phyloP scores from a whole-genome alignment of 53 echinoderm and acorn worm species.

The Echinometra lucunter region DNA sequence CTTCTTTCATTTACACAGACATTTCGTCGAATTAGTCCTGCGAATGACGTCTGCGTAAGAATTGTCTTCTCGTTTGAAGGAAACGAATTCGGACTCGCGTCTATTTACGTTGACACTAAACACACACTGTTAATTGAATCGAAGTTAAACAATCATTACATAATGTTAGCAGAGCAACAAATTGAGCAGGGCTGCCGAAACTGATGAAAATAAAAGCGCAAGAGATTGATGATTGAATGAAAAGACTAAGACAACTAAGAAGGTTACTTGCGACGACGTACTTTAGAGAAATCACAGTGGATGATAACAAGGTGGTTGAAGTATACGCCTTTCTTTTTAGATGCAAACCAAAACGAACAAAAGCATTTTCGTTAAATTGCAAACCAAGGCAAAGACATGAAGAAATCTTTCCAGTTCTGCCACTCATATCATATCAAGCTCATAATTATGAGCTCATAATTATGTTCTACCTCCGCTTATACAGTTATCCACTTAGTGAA shows the following conservation, averaged over 20 bases:
- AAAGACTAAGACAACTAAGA: not conserved
- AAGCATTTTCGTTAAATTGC: too few relatives aligned
- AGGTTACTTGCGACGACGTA: too few relatives aligned
- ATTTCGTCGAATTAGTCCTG: not conserved
- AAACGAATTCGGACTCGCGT: not conserved
- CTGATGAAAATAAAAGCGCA: not conserved
- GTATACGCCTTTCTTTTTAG: not conserved
- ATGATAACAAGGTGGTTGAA: not conserved
- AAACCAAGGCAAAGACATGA: too few relatives aligned
- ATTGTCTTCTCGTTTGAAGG: not conserved
- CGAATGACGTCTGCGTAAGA: slow-evolving; percentile 7
- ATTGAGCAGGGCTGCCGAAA: slow-evolving; percentile 17
- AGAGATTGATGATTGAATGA: not conserved
- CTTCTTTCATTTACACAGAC: not conserved
- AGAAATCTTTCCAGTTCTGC: too few relatives aligned
- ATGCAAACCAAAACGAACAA: not conserved
- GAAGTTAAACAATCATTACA: slow-evolving; percentile 66
- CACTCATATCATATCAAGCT: too few relatives aligned
- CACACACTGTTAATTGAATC: slow-evolving; percentile 68
- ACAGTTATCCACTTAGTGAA: too few relatives aligned
- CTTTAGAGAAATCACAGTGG: not conserved
- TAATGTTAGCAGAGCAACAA: slow-evolving; percentile 44
- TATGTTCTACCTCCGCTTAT: too few relatives aligned
- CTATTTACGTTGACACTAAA: slow-evolving; percentile 58
- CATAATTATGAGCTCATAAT: too few relatives aligned